Evolutionary conservation across 1,140 invertebrate species (phyloP), one percentile per base, ranked within the genome.

Genomic region (Heliconius hewitsoni): DNA sequence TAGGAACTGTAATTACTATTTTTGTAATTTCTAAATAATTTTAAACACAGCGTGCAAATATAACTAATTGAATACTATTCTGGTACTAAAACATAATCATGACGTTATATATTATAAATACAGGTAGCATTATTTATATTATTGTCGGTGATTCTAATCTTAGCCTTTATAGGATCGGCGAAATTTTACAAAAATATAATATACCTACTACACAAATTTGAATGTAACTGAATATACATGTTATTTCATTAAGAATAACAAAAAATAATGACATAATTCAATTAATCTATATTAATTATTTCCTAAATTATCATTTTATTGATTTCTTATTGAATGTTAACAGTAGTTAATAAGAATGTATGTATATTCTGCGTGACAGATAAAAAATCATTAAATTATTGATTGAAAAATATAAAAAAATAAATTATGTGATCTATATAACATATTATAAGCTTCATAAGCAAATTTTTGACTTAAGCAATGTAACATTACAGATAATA

Each of bases 141-240:
- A 66, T 66, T 66, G 60, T 66, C 60, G 23, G 60, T 30, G 23
- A 66, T 66, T 66, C 60, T 66, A 66, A 66, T 30, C 23, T 66
- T 66, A 66, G 30, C 60, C 3, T 66, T 66, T 30, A 30, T 8
- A 30, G 11, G 60, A 30, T 66, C 27, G 60, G 60, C 60, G 60
- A 66, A 66, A 66, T 66, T 66, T 66, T 66, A 66, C 60, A 66
- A 66, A 66, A 66, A 66, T 66, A 66, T 66, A 27, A 66, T 66
- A 66, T 13, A 66, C 23, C 8, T 13, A 66, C 23, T 66, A 27
- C 19, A 27, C 60, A 27, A 11, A 30, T 66, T 27, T 11, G 6
- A 13, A 27, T 27, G n/a, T 66, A 66, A 27, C 27, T 27, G 60
- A 66, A 55, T n/a, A 16, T 13, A 46, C 13, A 13, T 46, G 42